These are phyloP conservation scores for Gymnorhina tibicen DNA, from an alignment of 2,113 vertebrate genomes.

Conservation along the genomic window DNA sequence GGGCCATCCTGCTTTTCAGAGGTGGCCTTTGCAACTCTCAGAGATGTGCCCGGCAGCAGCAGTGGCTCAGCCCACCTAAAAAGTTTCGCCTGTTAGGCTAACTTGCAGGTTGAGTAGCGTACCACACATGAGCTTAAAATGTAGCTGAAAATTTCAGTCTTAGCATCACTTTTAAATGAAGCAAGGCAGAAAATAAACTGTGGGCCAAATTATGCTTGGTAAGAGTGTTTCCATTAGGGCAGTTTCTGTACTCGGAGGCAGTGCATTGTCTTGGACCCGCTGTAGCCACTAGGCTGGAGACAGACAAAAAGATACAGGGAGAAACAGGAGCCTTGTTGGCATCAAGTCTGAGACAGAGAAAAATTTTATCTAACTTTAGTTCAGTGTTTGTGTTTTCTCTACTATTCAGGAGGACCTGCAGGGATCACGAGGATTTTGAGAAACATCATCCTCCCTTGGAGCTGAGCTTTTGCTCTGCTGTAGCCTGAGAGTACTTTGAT, in stretches of 20 bases:
- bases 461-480: background rate
- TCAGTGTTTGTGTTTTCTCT: background rate
- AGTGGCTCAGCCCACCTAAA: background rate
- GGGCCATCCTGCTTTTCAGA: background rate
- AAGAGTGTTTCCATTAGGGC: background rate
- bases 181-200: background rate
- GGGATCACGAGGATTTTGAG: background rate
- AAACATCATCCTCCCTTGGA: background rate
- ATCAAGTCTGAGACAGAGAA: background rate
- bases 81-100: background rate
- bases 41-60: background rate
- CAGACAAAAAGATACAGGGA: background rate
- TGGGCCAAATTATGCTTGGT: background rate
- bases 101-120: background rate
- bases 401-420: background rate
- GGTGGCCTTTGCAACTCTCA: background rate
- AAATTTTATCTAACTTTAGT: background rate
- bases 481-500: background rate
- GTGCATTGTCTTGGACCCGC: rapidly evolving
- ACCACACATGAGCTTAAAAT: background rate
- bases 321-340: background rate
- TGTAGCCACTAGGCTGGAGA: background rate
- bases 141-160: background rate
- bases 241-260: background rate
- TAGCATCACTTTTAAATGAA: background rate